Evolutionary conservation across 2,113 vertebrate genomes (phyloP).

Genomic region (Barbus barbus): DNA sequence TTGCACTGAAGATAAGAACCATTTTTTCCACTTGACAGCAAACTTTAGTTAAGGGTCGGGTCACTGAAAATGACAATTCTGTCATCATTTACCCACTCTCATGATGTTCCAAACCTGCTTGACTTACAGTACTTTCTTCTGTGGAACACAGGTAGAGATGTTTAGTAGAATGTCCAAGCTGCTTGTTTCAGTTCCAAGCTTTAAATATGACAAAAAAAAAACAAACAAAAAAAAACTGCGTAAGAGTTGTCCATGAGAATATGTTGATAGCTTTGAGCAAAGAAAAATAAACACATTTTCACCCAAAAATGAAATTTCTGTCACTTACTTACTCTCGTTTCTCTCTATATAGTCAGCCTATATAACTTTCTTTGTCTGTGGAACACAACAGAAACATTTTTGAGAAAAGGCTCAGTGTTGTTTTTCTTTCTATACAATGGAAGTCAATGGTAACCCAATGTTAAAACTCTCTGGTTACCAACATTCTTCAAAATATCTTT

Average conservation of each 20-base stretch:
- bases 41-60: conserved; percentile 27
- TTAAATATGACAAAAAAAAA: not conserved
- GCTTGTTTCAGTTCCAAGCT: not conserved
- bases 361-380: not conserved
- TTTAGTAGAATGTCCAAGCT: conserved; percentile 1
- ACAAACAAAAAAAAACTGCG: no score
- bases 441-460: not conserved
- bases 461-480: not conserved
- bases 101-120: not conserved
- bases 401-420: not conserved
- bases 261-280: not conserved
- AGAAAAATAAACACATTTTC: not conserved
- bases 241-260: not conserved
- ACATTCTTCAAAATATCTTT: not conserved
- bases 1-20: conserved; percentile 28
- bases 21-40: conserved; percentile 24
- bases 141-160: not conserved
- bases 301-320: not conserved
- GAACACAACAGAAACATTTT: not conserved
- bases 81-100: not conserved
- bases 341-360: not conserved
- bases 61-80: not conserved
- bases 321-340: no score
- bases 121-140: not conserved
- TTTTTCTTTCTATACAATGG: not conserved